Evolutionary conservation across 1,140 invertebrate species (phyloP).

Genomic region (Planococcus citri): DNA sequence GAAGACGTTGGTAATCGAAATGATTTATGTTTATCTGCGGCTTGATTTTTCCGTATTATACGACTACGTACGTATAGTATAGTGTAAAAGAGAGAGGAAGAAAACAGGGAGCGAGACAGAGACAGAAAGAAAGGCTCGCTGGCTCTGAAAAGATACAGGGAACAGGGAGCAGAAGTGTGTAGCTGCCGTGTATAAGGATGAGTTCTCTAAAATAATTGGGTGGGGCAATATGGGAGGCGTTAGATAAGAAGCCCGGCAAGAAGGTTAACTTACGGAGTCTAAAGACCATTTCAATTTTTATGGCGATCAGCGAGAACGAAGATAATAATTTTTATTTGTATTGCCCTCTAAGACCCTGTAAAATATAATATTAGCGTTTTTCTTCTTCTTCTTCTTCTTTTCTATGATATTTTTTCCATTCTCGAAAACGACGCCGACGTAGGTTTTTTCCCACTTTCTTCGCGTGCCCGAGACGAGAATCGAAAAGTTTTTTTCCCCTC

Average conservation of each 20-base stretch:
- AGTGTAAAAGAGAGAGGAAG: no score
- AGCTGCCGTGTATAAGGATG: slow-evolving; percentile 13
- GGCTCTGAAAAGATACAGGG: no score
- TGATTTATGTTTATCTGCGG: slow-evolving; percentile 19
- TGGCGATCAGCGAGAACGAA: slow-evolving; percentile 14
- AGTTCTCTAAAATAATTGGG: slow-evolving; percentile 17
- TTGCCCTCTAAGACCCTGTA: slow-evolving; percentile 15
- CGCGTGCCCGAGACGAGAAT: no score
- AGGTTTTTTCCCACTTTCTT: neutral
- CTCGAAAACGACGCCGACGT: no score
- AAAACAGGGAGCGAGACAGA: neutral
- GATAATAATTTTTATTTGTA: slow-evolving; percentile 19
- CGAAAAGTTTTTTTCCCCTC: neutral
- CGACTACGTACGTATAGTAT: no score
- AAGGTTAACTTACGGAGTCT: slow-evolving; percentile 18
- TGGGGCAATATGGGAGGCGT: slow-evolving; percentile 19
- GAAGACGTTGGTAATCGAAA: slow-evolving; percentile 18
- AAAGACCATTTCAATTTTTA: slow-evolving; percentile 20
- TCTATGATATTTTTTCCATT: neutral
- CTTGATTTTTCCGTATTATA: neutral
- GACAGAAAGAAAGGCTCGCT: no score
- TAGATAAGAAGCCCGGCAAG: slow-evolving; percentile 14
- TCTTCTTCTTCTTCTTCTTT: neutral
- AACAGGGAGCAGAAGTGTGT: no score
- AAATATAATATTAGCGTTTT: slow-evolving; percentile 11